Evolutionary conservation across 2,888 invertebrate genomes (phyloP), one percentile per base, ranked within the genome.

Genomic region (Thecocarcelia acutangulata): DNA sequence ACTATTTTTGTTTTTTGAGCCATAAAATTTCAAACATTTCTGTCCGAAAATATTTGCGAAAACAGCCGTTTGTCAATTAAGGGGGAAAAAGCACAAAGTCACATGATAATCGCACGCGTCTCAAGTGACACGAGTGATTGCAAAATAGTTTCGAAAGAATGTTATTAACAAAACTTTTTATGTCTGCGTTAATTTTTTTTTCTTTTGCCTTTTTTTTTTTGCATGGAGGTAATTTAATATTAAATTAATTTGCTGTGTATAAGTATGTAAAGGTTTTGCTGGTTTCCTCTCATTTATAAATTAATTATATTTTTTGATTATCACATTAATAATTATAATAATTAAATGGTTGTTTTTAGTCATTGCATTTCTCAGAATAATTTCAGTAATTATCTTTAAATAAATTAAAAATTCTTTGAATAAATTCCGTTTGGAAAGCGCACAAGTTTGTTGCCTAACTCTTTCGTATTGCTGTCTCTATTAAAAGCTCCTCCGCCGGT

Each of bases 91-190:
- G 0, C 4, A 33, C 33, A 5, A 3, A 46, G 52, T 76, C 52
- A 66, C 24, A 85, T 88, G 87, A 87, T 85, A 86, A 87, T 89
- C 88, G 89, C 88, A 89, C 88, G 88, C 88, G 89, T 89, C 88
- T 89, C 88, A 88, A 85, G 85, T 89, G 89, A 89, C 88, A 87
- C 88, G 88, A 87, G 87, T 85, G 73, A 11, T 58, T 40, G 46
- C 52, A 68, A 78, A 69, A 64, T 6, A 42, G 13, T 50, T 63
- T 33, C 6, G 33, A 63, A 52, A 24, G 77, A 81, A 73, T 72
- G 9, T 52, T 70, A 44, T 63, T 11, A 70, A 72, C 28, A 66
- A 61, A 42, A 46, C 54, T 63, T 63, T 64, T 40, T 15, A n/a
- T 5, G 12, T 24, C 0, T 17, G 19, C 24, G 3, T 66, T 56